phyloP scores from a whole-genome alignment of 2,888 invertebrate genomes.

The Oligia latruncula region DNA sequence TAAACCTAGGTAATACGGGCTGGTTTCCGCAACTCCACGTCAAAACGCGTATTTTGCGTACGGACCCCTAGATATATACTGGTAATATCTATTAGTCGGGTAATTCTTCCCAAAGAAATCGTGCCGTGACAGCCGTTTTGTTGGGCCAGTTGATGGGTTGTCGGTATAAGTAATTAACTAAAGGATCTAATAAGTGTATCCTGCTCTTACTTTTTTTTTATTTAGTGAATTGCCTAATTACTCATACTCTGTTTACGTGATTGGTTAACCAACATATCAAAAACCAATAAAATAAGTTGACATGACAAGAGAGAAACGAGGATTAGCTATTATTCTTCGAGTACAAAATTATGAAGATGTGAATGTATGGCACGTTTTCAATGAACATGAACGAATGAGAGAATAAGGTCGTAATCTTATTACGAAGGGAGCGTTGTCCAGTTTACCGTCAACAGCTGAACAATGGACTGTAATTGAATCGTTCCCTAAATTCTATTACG shows the following conservation, averaged over 20 bases:
- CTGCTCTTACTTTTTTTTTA: no score
- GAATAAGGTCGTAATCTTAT: conserved; percentile 15
- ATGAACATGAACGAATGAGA: background rate
- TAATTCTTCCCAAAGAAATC: background rate
- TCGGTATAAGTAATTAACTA: background rate
- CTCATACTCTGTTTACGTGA: no score
- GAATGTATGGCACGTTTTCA: conserved; percentile 11
- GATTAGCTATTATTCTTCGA: background rate
- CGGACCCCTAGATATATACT: background rate
- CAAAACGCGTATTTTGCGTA: no score
- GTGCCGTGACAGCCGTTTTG: background rate
- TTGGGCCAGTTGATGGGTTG: background rate
- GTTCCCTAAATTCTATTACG: conserved; percentile 2
- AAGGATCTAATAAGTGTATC: no score
- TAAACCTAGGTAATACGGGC: no score
- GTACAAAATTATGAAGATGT: background rate
- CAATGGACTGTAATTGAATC: background rate
- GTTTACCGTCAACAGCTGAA: background rate
- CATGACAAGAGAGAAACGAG: background rate
- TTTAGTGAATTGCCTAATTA: no score
- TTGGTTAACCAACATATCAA: background rate
- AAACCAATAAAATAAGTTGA: background rate
- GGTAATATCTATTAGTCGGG: background rate
- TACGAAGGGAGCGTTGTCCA: conserved; percentile 11
- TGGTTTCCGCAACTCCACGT: no score